A percentile compares a stretch with the other conserved stretches of the same genome.
Conservation (phyloP, 2,888 invertebrate genomes). For the Habroteleia sp. region DNA sequence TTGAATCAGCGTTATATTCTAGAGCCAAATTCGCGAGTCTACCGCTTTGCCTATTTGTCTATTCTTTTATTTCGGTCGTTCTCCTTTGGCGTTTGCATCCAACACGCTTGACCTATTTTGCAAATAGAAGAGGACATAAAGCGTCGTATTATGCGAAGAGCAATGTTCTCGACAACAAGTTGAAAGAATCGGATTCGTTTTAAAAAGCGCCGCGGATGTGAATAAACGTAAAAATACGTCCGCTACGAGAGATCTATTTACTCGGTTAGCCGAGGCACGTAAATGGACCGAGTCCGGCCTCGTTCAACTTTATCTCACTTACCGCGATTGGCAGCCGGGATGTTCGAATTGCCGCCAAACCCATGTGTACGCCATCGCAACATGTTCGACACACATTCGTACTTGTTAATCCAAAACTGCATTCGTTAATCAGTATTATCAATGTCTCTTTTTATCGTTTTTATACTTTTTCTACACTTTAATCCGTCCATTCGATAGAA, state of each 20-base stretch:
- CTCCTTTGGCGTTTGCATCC: constrained; percentile 35
- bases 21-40: constrained; percentile 3
- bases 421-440: background rate
- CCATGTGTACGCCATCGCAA: constrained; percentile 4
- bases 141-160: constrained; percentile 34
- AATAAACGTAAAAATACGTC: constrained; percentile 46
- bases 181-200: constrained; percentile 46
- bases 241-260: constrained; percentile 28
- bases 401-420: constrained; percentile 6
- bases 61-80: constrained; percentile 23
- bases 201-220: constrained; percentile 39
- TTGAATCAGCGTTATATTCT: constrained; percentile 10
- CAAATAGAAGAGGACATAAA: constrained; percentile 34
- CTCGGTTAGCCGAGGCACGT: constrained; percentile 52
- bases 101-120: constrained; percentile 52
- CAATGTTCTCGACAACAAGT: constrained; percentile 40
- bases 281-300: constrained; percentile 67
- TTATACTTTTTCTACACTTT: no score
- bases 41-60: constrained; percentile 14
- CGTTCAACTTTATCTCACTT: constrained; percentile 68
- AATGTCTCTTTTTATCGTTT: no score
- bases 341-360: constrained; percentile 27
- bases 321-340: constrained; percentile 65
- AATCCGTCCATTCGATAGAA: background rate
- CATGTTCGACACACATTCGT: constrained; percentile 1